Conservation (phyloP, 92 coral and sea anemone genomes). For the Anthopleura xanthogrammica region DNA sequence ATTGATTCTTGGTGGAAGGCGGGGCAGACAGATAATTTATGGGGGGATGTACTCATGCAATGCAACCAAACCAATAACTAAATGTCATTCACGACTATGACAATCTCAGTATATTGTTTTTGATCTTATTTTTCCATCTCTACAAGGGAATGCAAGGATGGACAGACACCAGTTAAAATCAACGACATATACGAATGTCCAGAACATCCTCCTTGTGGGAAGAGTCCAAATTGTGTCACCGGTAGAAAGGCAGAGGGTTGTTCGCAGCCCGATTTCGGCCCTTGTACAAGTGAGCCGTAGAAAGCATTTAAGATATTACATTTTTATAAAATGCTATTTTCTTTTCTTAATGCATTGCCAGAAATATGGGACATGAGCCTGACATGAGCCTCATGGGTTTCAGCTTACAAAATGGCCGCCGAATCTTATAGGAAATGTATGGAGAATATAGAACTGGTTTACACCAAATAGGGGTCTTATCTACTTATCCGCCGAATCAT, state of each 20-base stretch:
- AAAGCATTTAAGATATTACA: too few relatives aligned
- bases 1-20: background rate
- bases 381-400: too few relatives aligned
- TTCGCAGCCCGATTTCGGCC: slow-evolving; percentile 57
- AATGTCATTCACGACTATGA: background rate
- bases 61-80: background rate
- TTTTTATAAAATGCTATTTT: too few relatives aligned
- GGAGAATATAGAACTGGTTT: too few relatives aligned
- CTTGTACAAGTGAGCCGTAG: slow-evolving; percentile 5
- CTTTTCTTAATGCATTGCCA: too few relatives aligned
- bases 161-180: slow-evolving; percentile 29
- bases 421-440: too few relatives aligned
- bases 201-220: slow-evolving; percentile 52
- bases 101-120: background rate
- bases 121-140: background rate
- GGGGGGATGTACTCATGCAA: too few relatives aligned
- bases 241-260: slow-evolving; percentile 66
- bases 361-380: too few relatives aligned
- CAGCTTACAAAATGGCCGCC: too few relatives aligned
- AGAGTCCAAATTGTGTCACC: slow-evolving; percentile 56
- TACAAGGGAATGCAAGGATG: slow-evolving; percentile 42
- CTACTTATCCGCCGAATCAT: too few relatives aligned
- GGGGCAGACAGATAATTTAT: too few relatives aligned
- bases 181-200: slow-evolving; percentile 61
- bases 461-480: too few relatives aligned